Base-by-base conservation (phyloP, 1,140 invertebrate species). In the Camponotus vicinus region DNA sequence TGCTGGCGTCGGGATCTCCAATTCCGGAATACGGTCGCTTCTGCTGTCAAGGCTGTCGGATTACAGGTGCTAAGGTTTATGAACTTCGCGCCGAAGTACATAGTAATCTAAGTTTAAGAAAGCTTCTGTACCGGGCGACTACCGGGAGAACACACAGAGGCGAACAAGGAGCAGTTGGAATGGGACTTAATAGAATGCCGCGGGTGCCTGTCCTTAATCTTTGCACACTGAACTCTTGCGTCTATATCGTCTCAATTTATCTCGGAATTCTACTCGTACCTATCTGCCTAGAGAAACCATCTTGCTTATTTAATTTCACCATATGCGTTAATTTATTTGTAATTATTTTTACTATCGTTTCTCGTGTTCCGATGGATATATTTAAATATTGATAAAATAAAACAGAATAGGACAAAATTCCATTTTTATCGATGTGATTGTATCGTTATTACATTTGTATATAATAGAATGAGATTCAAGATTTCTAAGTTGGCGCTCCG, bases 41-140 rank as follows among this genome's bases (percentile, higher is more conserved):
- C 37, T 71, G 18, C 27, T 32, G 69, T 83, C 79, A 40, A 61
- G 67, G 42, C 40, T 83, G 79, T 83, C 55, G 57, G 79, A 83
- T 83, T 83, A 83, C 69, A 83, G 79, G 79, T 71, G 79, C 57
- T 83, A 83, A 83, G 79, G 79, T 83, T 83, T 83, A 83, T 83
- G 79, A 83, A 83, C 79, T 83, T 73, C 69, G 59, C 79, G 79
- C 79, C 79, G 55, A 75, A 73, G 79, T 83, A 83, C 79, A 83
- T 83, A 83, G 79, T 83, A 83, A 83, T 83, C 69, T 73, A 83
- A 83, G 79, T 83, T 83, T 83, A 83, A 83, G 79, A 83, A 83
- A 83, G 79, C 79, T 83, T 63, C 69, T 63, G 69, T 59, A 21
- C 40, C 40, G 55, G 79, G 34, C 78, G 66, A 83, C 79, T 83